Base-by-base conservation (phyloP, 2,797 vertebrate species). In the Acrocephalus scirpaceus region DNA sequence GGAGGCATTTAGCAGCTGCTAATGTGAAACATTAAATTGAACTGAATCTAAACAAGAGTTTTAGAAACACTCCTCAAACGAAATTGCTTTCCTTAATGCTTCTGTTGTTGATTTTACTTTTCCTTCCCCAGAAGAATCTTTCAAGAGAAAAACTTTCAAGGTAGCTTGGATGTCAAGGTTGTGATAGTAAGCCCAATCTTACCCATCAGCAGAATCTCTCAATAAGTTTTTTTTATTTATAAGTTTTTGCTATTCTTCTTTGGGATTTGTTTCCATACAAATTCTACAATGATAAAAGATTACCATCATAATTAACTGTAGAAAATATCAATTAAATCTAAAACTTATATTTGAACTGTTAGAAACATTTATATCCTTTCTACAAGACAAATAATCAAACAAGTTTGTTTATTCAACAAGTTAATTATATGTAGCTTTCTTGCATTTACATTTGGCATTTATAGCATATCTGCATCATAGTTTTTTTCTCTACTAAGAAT, bases 1-100 rank as follows among this genome's bases (percentile, higher is more conserved):
- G 48, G 87, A 91, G 87, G 42, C 50, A 94, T 93, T 95, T 96
- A 94, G 79, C 58, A 94, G 69, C 76, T 95, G 86, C 12, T 88
- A 96, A 93, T 95, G 65, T 78, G 86, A 89, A 97, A 85, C 88
- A 75, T 40, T 92, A 93, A 92, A 86, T 66, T 91, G 91, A 94
- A 94, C 80, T 74, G 79, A 92, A 93, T 90, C 56, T 91, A 96
- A 96, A 86, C 13, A 88, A 82, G 69, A 92, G 75, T 65, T 95
- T 94, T 69, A 87, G 76, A 96, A 92, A 50, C 14, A 30, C 20
- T 89, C 7, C 14, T 26, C 60, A 73, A 86, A 92, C 54, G 9
- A 93, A 91, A 96, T 82, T 94, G 47, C 14, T 93, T 92, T 92
- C 34, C 27, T 23, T 94, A 87, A 62, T 89, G 36, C 17, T 76